phyloP scores from a whole-genome alignment of 2,797 vertebrate genomes.

The Bradypus variegatus region DNA sequence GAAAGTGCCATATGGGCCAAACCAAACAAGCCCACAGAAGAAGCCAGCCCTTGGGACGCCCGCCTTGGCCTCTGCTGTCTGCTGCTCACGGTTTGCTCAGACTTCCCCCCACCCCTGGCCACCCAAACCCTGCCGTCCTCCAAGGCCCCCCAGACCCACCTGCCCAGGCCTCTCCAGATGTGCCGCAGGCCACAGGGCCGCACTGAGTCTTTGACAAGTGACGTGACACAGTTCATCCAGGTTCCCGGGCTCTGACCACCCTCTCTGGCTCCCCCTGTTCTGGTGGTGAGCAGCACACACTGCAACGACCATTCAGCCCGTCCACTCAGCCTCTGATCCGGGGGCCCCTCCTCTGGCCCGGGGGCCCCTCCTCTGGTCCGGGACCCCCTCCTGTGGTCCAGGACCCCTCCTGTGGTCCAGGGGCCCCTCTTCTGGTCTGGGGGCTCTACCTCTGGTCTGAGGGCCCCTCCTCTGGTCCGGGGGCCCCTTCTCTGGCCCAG shows the following conservation, averaged over 20 bases:
- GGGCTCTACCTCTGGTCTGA: too few relatives aligned
- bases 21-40: conserved; percentile 17
- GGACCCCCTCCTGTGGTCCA: too few relatives aligned
- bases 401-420: too few relatives aligned
- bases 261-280: background rate
- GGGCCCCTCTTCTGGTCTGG: too few relatives aligned
- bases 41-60: background rate
- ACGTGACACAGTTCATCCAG: too few relatives aligned
- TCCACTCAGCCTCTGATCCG: too few relatives aligned
- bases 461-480: too few relatives aligned
- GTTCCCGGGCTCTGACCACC: background rate
- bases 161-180: background rate
- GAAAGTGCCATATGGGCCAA: background rate
- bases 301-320: background rate
- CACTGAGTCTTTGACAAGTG: too few relatives aligned
- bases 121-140: background rate
- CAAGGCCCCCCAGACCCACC: background rate
- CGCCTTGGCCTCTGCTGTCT: background rate
- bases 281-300: background rate
- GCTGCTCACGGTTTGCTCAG: too few relatives aligned
- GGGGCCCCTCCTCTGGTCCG: too few relatives aligned
- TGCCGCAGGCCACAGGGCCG: background rate
- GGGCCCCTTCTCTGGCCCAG: too few relatives aligned
- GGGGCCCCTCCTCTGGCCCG: too few relatives aligned
- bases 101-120: background rate